Base-by-base conservation (phyloP, 2,113 vertebrate genomes). In the Amazona vittata region DNA sequence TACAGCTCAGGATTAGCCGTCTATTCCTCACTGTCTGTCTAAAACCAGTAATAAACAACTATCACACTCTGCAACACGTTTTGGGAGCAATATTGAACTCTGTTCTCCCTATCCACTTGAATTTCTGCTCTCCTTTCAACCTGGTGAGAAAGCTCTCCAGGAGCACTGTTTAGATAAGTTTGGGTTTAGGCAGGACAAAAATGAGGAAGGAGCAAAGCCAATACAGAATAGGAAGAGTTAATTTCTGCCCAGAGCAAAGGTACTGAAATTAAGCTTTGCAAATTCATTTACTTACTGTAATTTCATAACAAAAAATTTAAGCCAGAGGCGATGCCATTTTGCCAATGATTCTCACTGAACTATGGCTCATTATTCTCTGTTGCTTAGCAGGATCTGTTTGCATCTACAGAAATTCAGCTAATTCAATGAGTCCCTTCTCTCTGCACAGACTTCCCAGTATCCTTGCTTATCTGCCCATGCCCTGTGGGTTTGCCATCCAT, bases 381-480 rank as follows among this genome's bases (percentile, higher is more conserved):
- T 92, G 85, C 95, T 86, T 96, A 88, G 88, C 90, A 90, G 15
- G 16, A 21, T 84, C 73, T 79, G 90, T 95, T 95, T 94, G 79
- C 44, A 73, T 22, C 29, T 31, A 62, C 39, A 94, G 63, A 93
- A 91, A 70, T 49, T 21, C 75, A 81, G 46, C 41, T 81, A 13
- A 84, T 90, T 96, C 93, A 96, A 75, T 73, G 79, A 86, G 11
- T 71, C 59, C 65, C 71, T 94, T 96, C 73, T 95, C 55, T 84
- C 67, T 65, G 20, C 62, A 93, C 74, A 96, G 83, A 67, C 20
- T n/a, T 14, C 57, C 53, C 83, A 90, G 70, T 92, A 80, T 95
- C 91, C 86, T 81, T 67, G n/a, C 15, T 70, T 86, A 94, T 49
- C 87, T 94, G 47, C 84, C 96, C 88, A 9, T 96, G 60, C 59